phyloP scores from a whole-genome alignment of 2,797 vertebrate genomes.

The Sitta carolinensis region DNA sequence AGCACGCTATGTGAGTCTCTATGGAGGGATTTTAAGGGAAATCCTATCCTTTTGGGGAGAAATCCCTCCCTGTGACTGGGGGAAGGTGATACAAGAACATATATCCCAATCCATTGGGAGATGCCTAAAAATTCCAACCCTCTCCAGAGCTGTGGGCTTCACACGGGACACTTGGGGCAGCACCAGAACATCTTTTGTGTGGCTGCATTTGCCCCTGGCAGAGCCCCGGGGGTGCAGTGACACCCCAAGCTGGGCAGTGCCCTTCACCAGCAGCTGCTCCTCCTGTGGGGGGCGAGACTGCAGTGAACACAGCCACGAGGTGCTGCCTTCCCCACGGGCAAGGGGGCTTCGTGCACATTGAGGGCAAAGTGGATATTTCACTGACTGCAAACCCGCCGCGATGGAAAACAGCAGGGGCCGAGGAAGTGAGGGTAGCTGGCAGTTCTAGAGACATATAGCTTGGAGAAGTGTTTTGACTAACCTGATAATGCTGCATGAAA shows the following conservation, averaged over 20 bases:
- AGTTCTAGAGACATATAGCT: not conserved
- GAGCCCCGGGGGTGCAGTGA: not conserved
- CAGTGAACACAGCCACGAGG: rapidly evolving
- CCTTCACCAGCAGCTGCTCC: rapidly evolving
- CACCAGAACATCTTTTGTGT: not conserved
- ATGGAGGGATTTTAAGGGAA: not conserved
- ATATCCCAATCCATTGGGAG: not conserved
- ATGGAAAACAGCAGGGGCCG: conserved; percentile 29
- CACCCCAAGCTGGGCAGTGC: rapidly evolving
- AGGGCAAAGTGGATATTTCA: conserved; percentile 2
- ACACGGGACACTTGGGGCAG: not conserved
- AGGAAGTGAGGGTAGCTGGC: conserved; percentile 24
- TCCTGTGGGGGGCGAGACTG: rapidly evolving
- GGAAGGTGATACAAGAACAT: not conserved
- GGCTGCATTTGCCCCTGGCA: not conserved
- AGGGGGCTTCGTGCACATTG: not conserved
- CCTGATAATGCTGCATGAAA: conserved; percentile 43
- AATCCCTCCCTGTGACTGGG: not conserved
- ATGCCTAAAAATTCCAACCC: not conserved
- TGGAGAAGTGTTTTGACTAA: conserved; percentile 45
- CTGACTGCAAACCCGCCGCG: not conserved
- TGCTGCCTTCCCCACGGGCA: not conserved
- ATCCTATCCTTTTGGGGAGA: not conserved
- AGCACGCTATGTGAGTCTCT: rapidly evolving
- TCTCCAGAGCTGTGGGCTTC: not conserved